These are phyloP conservation scores for Calcarius ornatus DNA, from an alignment of 2,113 vertebrate genomes.

Conservation along the genomic window DNA sequence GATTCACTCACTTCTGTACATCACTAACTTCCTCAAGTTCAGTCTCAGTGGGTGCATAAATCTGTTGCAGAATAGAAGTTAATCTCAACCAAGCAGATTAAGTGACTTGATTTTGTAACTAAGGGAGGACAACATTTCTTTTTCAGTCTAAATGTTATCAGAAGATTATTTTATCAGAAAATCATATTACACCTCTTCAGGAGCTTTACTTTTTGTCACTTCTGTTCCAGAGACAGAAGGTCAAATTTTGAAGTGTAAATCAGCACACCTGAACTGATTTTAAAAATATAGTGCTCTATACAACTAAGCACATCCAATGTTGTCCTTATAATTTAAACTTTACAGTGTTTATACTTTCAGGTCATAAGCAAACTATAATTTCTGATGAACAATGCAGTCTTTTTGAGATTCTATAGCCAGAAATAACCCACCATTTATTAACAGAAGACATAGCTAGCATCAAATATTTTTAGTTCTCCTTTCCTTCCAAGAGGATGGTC, in stretches of 20 bases:
- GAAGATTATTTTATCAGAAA: constrained; percentile 12
- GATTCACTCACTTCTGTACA: not conserved
- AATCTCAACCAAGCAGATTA: not conserved
- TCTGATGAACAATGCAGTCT: not conserved
- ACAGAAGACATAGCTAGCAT: not conserved
- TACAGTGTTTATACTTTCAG: not conserved
- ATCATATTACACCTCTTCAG: not conserved
- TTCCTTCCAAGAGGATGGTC: not conserved
- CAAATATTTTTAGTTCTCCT: not conserved
- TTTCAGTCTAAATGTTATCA: not conserved
- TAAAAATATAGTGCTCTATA: not conserved
- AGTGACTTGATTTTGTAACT: not conserved
- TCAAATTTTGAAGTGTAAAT: not conserved
- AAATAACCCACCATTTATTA: not conserved
- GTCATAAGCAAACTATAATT: not conserved
- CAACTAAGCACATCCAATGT: not conserved
- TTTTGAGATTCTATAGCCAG: not conserved
- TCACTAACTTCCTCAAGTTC: not conserved
- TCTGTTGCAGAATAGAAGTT: not conserved
- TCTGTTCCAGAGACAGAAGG: not conserved
- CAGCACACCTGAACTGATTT: not conserved
- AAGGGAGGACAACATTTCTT: not conserved
- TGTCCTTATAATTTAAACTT: not conserved
- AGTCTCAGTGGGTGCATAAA: not conserved
- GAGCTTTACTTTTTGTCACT: not conserved